Base-by-base conservation (phyloP, 2,113 vertebrate genomes). In the Morphnarchus princeps region DNA sequence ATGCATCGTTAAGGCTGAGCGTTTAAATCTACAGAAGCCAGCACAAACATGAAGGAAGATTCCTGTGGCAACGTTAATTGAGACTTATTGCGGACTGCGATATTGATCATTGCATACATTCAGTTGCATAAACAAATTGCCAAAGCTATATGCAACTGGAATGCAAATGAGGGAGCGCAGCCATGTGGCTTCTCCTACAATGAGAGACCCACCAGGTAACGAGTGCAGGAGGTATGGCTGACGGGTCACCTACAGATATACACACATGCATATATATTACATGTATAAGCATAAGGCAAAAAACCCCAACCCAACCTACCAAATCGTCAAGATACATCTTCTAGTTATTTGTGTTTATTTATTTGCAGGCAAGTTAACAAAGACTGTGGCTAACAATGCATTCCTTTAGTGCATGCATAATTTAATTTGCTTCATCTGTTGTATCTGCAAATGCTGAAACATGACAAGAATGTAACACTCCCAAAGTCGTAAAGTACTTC, bases 341-440 rank as follows among this genome's bases (percentile, higher is more conserved):
- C 69, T 29, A 73, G n/a, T 87, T 77, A 66, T 47, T 92, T 74
- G 31, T 38, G 38, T 83, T 92, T 73, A 22, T 61, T 72, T 91
- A 82, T 61, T 76, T 91, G n/a, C 52, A 54, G n/a, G 18, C 22
- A 74, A 85, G 47, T 55, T 91, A 73, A 69, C 15, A 50, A 82
- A 73, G 54, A 62, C 52, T 69, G 55, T 47, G 66, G 38, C 52
- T 79, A 94, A 72, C 25, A 82, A 71, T 26, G 50, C 67, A 45
- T 85, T 91, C 67, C 47, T 89, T 70, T 55, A 82, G 38, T 55
- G 70, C 45, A 85, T 69, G 42, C 91, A 87, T 88, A 85, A 77
- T 95, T 92, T 87, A 87, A 79, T 87, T 82, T 93, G 67, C 66
- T 94, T 96, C 87, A 76, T 94, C 93, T 90, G 43, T 65, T 93